A percentile compares a stretch with the other conserved stretches of the same genome.
phyloP scores from a whole-genome alignment of 2,113 vertebrate species.

The Bolborhynchus lineola region DNA sequence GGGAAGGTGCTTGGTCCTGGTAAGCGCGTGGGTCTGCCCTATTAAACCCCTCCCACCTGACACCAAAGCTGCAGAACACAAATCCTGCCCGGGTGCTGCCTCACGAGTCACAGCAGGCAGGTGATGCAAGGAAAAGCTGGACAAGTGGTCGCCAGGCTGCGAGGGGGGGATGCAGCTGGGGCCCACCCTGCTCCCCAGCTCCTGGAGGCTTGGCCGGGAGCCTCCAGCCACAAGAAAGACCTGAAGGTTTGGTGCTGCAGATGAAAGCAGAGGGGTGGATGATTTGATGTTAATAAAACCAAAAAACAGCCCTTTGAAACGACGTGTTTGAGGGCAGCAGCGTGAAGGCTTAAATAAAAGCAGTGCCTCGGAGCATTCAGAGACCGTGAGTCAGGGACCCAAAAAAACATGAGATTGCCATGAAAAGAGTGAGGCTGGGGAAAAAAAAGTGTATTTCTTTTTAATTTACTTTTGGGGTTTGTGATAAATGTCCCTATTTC shows the following conservation, averaged over 20 bases:
- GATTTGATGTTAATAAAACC: neutral
- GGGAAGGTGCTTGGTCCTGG: neutral
- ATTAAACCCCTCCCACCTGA: neutral
- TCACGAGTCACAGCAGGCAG: neutral
- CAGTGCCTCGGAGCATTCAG: neutral
- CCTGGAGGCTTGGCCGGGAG: neutral
- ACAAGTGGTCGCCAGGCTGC: accelerated
- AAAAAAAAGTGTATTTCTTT: neutral
- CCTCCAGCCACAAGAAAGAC: neutral
- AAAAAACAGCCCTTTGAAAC: neutral
- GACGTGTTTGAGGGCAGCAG: neutral
- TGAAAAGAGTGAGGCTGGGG: neutral
- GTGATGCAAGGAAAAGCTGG: neutral
- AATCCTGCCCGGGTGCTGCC: neutral
- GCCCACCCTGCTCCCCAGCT: accelerated
- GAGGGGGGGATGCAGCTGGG: neutral
- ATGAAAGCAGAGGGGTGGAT: neutral
- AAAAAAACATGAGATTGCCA: neutral
- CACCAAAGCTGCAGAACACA: neutral
- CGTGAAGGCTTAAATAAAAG: neutral
- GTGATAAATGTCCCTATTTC: neutral
- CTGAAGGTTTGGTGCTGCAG: neutral
- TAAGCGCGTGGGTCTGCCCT: neutral
- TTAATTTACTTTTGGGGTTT: neutral
- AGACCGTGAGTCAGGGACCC: neutral